A percentile compares a stretch with the other conserved stretches of the same genome.
Evolutionary conservation across 2,888 invertebrate species (phyloP).

Genomic region (Zaprionus lineosus): DNA sequence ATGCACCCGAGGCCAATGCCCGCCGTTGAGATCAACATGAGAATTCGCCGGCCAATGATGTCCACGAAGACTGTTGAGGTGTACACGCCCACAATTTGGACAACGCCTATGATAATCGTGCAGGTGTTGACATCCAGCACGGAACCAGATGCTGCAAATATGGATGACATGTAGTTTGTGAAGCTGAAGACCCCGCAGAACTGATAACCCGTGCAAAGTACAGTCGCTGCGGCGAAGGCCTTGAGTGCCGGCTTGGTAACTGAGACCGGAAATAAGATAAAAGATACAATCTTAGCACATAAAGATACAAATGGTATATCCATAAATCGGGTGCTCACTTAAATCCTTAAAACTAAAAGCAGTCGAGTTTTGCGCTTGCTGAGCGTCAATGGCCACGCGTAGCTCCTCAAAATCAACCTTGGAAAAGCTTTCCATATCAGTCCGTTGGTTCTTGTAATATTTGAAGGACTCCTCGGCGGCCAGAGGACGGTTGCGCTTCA

Average conservation of each 20-base stretch:
- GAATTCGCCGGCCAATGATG: conserved; percentile 74
- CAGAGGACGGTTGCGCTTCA: conserved; percentile 49
- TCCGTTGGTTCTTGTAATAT: conserved; percentile 72
- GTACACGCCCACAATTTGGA: conserved; percentile 79
- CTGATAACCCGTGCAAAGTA: conserved; percentile 70
- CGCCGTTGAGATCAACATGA: conserved; percentile 74
- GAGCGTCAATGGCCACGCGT: conserved; percentile 50
- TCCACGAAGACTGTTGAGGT: conserved; percentile 77
- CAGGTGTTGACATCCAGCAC: conserved; percentile 75
- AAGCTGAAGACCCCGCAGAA: conserved; percentile 78
- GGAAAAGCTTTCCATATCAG: conserved; percentile 5
- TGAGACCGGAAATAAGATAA: conserved; percentile 36
- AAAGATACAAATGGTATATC: too few species aligned
- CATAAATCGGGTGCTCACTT: conserved; percentile 64
- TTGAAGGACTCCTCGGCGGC: conserved; percentile 73
- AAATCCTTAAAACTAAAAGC: conserved; percentile 62
- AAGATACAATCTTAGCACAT: too few species aligned
- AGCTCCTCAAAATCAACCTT: conserved; percentile 66
- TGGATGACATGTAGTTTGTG: conserved; percentile 79
- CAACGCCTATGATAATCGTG: conserved; percentile 78
- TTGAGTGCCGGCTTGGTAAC: conserved; percentile 71
- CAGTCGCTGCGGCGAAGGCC: conserved; percentile 59
- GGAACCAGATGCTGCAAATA: conserved; percentile 75
- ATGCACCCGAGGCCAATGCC: conserved; percentile 71
- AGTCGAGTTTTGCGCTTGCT: conserved; percentile 14